Evolutionary conservation across 2,797 vertebrate genomes (phyloP).

Genomic region (Coregonus suidteri): DNA sequence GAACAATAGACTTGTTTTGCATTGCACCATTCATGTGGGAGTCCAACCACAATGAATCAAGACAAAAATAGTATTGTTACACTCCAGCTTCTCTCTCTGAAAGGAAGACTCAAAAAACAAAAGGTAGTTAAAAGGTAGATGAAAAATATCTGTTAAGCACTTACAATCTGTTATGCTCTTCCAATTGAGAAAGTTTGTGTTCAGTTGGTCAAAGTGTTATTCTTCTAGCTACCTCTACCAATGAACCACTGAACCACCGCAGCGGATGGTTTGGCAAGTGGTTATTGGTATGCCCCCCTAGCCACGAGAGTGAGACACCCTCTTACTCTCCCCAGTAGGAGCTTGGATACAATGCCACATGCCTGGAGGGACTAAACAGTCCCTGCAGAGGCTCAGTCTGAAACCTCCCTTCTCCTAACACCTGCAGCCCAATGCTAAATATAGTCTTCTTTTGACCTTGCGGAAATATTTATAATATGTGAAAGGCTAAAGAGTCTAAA

Average conservation of each 20-base stretch:
- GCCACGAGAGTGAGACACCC: conserved; percentile 26
- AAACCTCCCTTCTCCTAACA: conserved; percentile 27
- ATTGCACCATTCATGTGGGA: background rate
- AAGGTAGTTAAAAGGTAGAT: background rate
- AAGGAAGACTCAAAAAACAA: background rate
- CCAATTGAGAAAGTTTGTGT: background rate
- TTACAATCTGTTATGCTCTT: background rate
- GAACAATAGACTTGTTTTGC: background rate
- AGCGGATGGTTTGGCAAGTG: background rate
- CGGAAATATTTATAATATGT: background rate
- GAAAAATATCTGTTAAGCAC: too few relatives aligned
- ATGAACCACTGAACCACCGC: conserved; percentile 3
- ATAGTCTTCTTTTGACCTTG: background rate
- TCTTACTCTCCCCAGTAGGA: conserved; percentile 28
- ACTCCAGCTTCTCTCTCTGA: background rate
- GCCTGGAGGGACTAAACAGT: conserved; percentile 12
- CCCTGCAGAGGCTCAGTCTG: conserved; percentile 13
- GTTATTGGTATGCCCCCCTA: background rate
- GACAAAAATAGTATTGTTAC: background rate
- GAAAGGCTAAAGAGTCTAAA: background rate
- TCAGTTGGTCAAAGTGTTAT: conserved; percentile 15
- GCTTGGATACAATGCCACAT: conserved; percentile 40
- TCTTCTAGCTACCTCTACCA: background rate
- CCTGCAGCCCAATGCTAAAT: conserved; percentile 14
- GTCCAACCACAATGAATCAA: background rate